Evolutionary conservation across 2,888 invertebrate genomes (phyloP).

Genomic region (Periphyllus acericola): DNA sequence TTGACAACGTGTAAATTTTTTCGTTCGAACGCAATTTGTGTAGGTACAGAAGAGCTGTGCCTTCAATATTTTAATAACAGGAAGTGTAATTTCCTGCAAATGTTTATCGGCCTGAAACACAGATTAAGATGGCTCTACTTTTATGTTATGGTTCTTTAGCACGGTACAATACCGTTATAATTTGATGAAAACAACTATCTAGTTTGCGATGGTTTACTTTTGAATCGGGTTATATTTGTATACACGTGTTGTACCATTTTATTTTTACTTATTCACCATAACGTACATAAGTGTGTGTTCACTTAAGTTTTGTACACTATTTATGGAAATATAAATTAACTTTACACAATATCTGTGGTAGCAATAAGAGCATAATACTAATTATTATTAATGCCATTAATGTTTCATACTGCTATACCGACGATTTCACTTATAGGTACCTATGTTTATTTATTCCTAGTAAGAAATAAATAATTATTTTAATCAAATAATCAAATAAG

Average conservation of each 20-base stretch:
- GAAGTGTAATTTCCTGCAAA: constrained; percentile 53
- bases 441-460: too few relatives aligned
- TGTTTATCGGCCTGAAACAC: constrained; percentile 58
- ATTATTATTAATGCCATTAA: too few relatives aligned
- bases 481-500: too few relatives aligned
- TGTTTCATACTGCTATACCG: too few relatives aligned
- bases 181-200: constrained; percentile 1
- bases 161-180: constrained; percentile 41
- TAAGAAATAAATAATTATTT: too few relatives aligned
- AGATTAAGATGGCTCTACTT: constrained; percentile 52
- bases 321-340: too few relatives aligned
- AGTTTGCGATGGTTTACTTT: constrained; percentile 11
- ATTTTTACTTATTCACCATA: not conserved
- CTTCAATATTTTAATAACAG: constrained; percentile 55
- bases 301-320: too few relatives aligned
- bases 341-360: too few relatives aligned
- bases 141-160: constrained; percentile 44
- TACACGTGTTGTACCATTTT: not conserved
- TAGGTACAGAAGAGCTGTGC: constrained; percentile 9
- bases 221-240: not conserved
- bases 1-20: constrained; percentile 20
- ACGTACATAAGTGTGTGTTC: too few relatives aligned
- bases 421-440: too few relatives aligned
- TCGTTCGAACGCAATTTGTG: not conserved
- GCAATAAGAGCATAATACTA: too few relatives aligned